phyloP scores from a whole-genome alignment of 2,113 vertebrate species.

The Mola mola region DNA sequence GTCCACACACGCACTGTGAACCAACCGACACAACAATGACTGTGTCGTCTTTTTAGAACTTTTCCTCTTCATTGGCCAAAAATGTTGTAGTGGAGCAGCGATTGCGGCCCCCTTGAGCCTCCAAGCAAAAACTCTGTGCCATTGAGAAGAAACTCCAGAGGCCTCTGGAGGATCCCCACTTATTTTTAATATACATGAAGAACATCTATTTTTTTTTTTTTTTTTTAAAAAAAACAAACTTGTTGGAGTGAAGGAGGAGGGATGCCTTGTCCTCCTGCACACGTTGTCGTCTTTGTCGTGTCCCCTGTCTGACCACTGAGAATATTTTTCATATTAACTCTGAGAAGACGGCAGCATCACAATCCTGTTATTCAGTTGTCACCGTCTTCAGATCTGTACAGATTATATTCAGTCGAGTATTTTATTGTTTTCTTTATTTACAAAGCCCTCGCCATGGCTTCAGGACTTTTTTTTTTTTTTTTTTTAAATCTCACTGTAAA shows the following conservation, averaged over 20 bases:
- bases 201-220: conserved; percentile 56
- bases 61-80: conserved; percentile 65
- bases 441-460: conserved; percentile 48
- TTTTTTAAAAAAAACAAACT: conserved; percentile 41
- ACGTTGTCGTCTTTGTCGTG: conserved; percentile 28
- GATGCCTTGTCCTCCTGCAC: conserved; percentile 65
- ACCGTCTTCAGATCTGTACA: conserved; percentile 67
- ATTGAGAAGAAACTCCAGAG: conserved; percentile 76
- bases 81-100: conserved; percentile 41
- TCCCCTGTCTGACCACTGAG: conserved; percentile 90
- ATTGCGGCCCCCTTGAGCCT: conserved; percentile 33
- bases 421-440: conserved; percentile 53
- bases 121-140: conserved; percentile 84
- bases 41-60: conserved; percentile 65
- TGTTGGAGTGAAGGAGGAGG: conserved; percentile 68
- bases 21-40: conserved; percentile 73
- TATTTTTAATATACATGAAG: conserved; percentile 70
- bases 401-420: conserved; percentile 69
- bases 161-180: conserved; percentile 49
- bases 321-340: conserved; percentile 78
- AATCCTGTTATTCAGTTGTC: conserved; percentile 62
- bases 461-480: conserved; percentile 41
- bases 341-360: conserved; percentile 55
- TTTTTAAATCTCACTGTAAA: conserved; percentile 47
- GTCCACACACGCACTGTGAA: conserved; percentile 85